These are phyloP conservation scores for Apeltes quadracus DNA, from an alignment of 2,113 vertebrate species.

Conservation along the genomic window DNA sequence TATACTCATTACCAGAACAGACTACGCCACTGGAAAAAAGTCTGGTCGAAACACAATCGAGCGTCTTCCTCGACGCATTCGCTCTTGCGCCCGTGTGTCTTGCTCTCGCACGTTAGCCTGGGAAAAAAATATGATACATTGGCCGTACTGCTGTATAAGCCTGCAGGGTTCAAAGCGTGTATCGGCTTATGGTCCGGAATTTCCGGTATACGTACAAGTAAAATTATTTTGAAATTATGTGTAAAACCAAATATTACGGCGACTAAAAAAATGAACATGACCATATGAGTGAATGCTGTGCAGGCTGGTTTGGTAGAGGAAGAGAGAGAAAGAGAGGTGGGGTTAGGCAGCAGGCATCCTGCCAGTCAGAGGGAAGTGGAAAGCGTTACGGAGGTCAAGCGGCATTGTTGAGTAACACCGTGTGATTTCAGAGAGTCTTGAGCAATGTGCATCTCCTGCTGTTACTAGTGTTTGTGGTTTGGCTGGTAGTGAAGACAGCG, in stretches of 20 bases:
- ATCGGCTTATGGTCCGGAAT: too few species aligned
- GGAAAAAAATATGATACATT: too few species aligned
- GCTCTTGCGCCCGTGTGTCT: too few species aligned
- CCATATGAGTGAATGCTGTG: not conserved
- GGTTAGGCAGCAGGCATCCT: constrained; percentile 43
- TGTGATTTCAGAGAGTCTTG: constrained; percentile 51
- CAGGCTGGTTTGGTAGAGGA: not conserved
- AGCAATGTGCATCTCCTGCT: constrained; percentile 28
- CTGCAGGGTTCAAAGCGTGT: too few species aligned
- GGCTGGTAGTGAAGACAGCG: not conserved
- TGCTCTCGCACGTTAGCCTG: too few species aligned
- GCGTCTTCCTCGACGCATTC: too few species aligned
- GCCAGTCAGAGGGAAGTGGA: constrained; percentile 55
- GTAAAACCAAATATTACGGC: not conserved
- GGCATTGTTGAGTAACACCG: constrained; percentile 48
- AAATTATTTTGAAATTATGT: not conserved
- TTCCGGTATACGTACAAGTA: too few species aligned
- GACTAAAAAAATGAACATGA: not conserved
- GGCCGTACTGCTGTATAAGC: too few species aligned
- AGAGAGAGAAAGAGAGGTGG: not conserved
- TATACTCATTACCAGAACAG: too few species aligned
- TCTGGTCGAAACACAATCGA: too few species aligned
- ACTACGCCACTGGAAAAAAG: too few species aligned
- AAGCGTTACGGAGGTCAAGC: constrained; percentile 69
- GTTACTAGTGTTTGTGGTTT: constrained; percentile 23